These are phyloP conservation scores for Epistrophe grossulariae DNA, from an alignment of 2,888 invertebrate species.

Conservation along the genomic window DNA sequence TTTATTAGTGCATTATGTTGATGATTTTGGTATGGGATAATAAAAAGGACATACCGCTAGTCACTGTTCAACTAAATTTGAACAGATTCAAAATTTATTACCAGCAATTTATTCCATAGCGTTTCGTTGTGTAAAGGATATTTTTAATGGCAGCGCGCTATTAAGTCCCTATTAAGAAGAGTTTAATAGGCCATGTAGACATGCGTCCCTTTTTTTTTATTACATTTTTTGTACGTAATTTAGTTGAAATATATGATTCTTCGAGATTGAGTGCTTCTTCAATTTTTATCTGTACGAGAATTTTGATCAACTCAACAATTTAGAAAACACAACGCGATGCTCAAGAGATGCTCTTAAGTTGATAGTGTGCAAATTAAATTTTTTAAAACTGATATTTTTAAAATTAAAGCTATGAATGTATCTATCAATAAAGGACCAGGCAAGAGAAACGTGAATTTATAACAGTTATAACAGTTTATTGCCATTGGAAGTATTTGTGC, in stretches of 20 bases:
- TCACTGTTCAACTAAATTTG: slow-evolving; percentile 27
- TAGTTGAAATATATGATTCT: background rate
- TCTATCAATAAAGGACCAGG: too few species aligned
- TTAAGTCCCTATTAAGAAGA: slow-evolving; percentile 29
- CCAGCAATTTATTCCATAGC: slow-evolving; percentile 53
- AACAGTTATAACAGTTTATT: too few species aligned
- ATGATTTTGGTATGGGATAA: slow-evolving; percentile 14
- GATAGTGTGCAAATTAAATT: too few species aligned
- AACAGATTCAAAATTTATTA: slow-evolving; percentile 74
- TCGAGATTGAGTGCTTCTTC: background rate
- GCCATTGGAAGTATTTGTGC: too few species aligned
- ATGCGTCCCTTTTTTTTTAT: background rate
- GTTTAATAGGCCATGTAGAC: slow-evolving; percentile 6
- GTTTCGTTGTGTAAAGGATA: slow-evolving; percentile 26
- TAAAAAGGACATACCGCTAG: slow-evolving; percentile 24
- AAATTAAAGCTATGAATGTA: too few species aligned
- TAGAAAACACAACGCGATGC: too few species aligned
- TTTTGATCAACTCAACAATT: background rate
- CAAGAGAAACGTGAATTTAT: too few species aligned
- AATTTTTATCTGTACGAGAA: background rate
- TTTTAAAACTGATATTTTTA: too few species aligned
- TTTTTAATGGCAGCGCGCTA: slow-evolving; percentile 42
- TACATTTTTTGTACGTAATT: slow-evolving; percentile 3
- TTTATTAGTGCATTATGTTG: slow-evolving; percentile 59
- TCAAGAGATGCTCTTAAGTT: too few species aligned